These are phyloP conservation scores for Idaea dimidiata DNA, from an alignment of 2,888 invertebrate genomes.

Conservation along the genomic window DNA sequence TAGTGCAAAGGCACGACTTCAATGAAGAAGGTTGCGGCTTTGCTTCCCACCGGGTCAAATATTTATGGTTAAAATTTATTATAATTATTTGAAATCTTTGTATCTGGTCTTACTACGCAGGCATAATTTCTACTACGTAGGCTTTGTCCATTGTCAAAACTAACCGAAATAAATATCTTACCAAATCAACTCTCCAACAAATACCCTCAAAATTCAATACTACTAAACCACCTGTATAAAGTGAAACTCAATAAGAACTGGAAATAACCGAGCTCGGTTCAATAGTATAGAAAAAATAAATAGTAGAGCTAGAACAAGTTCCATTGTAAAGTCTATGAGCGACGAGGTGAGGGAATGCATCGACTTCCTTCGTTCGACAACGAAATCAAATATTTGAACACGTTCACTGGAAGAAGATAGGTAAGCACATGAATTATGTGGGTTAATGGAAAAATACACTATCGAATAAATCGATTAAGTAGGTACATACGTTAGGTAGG, in stretches of 20 bases:
- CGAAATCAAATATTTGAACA: constrained; percentile 12
- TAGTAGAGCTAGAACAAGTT: background rate
- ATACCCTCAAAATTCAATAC: constrained; percentile 2
- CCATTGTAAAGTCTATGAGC: constrained; percentile 8
- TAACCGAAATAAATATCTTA: background rate
- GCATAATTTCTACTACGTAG: too few relatives aligned
- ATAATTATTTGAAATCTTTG: too few relatives aligned
- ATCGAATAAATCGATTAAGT: constrained; percentile 9
- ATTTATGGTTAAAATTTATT: too few relatives aligned
- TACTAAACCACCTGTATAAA: background rate
- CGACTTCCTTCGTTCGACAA: constrained; percentile 7
- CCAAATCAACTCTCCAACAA: background rate
- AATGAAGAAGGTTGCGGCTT: too few relatives aligned
- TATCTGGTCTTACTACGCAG: too few relatives aligned
- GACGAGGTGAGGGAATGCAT: constrained; percentile 7
- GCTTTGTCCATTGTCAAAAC: too few relatives aligned
- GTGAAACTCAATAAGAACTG: background rate
- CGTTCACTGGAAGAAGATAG: constrained; percentile 28
- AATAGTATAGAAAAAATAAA: constrained; percentile 5
- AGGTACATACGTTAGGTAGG: too few relatives aligned
- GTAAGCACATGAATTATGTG: constrained; percentile 22
- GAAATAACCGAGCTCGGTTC: constrained; percentile 3
- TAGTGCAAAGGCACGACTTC: too few relatives aligned
- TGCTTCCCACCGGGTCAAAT: too few relatives aligned
- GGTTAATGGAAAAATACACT: constrained; percentile 14